These are phyloP conservation scores for Eumacrocentrus americanus DNA, from an alignment of 2,888 invertebrate species.

Conservation along the genomic window DNA sequence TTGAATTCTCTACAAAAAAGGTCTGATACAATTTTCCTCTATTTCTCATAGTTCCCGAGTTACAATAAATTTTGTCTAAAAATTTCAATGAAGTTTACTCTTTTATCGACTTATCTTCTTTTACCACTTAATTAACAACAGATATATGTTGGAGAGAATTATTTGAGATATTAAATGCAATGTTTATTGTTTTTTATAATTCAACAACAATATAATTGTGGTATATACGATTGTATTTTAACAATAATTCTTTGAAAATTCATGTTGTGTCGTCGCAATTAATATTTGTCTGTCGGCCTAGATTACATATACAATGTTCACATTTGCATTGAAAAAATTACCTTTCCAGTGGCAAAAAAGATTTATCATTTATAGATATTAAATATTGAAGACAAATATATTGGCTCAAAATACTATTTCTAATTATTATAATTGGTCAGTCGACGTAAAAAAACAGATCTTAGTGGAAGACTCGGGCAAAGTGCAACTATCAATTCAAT, in stretches of 20 bases:
- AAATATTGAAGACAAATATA: no score
- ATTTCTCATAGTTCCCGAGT: no score
- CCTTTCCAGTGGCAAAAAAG: no score
- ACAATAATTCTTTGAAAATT: slow-evolving; percentile 37
- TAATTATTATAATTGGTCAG: slow-evolving; percentile 2
- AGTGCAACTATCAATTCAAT: no score
- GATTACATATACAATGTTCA: slow-evolving; percentile 33
- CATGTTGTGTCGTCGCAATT: slow-evolving; percentile 28
- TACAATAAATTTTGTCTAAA: no score
- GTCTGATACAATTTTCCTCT: no score
- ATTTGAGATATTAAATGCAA: slow-evolving; percentile 37
- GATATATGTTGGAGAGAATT: neutral
- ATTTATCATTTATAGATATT: no score
- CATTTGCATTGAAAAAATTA: slow-evolving; percentile 22
- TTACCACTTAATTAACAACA: slow-evolving; percentile 11
- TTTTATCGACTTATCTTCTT: no score
- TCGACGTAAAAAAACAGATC: slow-evolving; percentile 27
- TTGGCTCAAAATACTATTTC: no score
- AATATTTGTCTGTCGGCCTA: slow-evolving; percentile 30
- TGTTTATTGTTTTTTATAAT: slow-evolving; percentile 49
- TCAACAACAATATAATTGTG: slow-evolving; percentile 49
- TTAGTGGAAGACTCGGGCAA: slow-evolving; percentile 37
- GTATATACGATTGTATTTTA: slow-evolving; percentile 47
- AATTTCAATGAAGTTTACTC: no score
- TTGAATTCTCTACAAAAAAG: no score